Percentiles rank a stretch among this genome's conserved stretches.
Evolutionary conservation across 2,113 vertebrate genomes (phyloP).

Genomic region (Ptilonorhynchus violaceus): DNA sequence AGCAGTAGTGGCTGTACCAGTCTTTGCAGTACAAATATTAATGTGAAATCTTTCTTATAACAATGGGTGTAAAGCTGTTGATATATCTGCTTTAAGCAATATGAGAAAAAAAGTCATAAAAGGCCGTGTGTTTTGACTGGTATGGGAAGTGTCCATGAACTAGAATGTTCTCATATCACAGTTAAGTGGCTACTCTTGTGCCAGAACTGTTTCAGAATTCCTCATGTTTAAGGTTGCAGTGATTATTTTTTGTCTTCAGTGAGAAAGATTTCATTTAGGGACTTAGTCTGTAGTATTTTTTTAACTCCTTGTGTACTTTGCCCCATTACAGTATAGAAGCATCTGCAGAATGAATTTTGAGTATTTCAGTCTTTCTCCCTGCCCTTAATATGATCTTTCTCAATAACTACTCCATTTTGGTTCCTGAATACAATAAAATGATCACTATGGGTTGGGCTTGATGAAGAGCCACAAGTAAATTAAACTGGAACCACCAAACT

Average conservation of each 20-base stretch:
- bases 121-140: neutral
- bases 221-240: neutral
- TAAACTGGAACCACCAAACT: neutral
- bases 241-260: neutral
- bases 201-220: neutral
- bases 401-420: neutral
- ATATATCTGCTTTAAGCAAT: neutral
- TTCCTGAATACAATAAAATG: neutral
- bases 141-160: neutral
- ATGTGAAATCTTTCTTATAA: neutral
- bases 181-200: neutral
- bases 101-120: neutral
- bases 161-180: neutral
- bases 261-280: neutral
- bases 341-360: neutral
- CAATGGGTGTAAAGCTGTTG: neutral
- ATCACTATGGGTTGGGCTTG: neutral
- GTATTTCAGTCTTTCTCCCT: neutral
- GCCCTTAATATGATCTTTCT: neutral
- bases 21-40: neutral
- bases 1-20: neutral
- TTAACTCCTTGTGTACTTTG: neutral
- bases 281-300: neutral
- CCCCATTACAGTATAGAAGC: neutral
- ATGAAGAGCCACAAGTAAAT: neutral